Evolutionary conservation across 2,113 vertebrate genomes (phyloP).

Genomic region (Poecile atricapillus): DNA sequence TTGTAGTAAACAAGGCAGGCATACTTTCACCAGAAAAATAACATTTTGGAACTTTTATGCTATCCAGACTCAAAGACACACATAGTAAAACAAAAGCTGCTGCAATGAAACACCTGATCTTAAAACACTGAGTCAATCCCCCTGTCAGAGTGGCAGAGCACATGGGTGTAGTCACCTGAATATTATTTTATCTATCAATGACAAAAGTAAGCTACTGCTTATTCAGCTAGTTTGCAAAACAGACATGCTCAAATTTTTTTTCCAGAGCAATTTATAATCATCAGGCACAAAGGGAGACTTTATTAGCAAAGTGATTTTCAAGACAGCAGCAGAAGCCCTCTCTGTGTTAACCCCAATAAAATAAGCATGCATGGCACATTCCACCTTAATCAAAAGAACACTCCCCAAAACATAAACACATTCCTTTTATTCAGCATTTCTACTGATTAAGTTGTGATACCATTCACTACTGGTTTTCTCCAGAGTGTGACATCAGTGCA

Average conservation of each 20-base stretch:
- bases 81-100: not conserved
- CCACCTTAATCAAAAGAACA: conserved; percentile 8
- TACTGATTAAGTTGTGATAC: not conserved
- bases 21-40: not conserved
- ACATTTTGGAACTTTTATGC: not conserved
- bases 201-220: not conserved
- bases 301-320: not conserved
- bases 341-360: not conserved
- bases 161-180: not conserved
- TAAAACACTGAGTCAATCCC: not conserved
- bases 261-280: not conserved
- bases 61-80: not conserved
- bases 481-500: not conserved
- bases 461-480: not conserved
- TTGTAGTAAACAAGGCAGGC: not conserved
- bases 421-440: not conserved
- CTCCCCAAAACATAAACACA: conserved; percentile 15
- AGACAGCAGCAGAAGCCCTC: not conserved
- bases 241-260: not conserved
- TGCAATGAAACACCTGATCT: not conserved
- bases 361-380: not conserved
- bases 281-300: not conserved
- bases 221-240: not conserved
- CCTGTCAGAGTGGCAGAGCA: not conserved
- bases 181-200: not conserved